Evolutionary conservation across 1,140 invertebrate genomes (phyloP).

Genomic region (Dinoponera quadriceps): DNA sequence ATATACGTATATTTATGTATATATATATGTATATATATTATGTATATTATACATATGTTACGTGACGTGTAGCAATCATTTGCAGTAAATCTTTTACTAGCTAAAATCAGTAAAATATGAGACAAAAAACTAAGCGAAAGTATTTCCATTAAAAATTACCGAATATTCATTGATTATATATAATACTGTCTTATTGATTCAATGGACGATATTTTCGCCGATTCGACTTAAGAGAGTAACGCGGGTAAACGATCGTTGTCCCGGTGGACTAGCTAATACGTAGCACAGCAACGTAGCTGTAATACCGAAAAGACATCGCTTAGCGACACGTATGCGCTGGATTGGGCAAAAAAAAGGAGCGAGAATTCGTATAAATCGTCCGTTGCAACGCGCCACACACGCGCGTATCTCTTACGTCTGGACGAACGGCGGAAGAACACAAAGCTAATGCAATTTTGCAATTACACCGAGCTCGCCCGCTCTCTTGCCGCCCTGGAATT

Average conservation of each 20-base stretch:
- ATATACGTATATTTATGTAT: too few species aligned
- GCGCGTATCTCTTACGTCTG: slow-evolving; percentile 79
- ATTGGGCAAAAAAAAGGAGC: slow-evolving; percentile 45
- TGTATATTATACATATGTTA: too few species aligned
- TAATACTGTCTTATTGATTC: too few species aligned
- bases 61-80: too few species aligned
- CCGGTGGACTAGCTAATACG: background rate
- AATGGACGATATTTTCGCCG: too few species aligned
- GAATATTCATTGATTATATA: too few species aligned
- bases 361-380: slow-evolving; percentile 77
- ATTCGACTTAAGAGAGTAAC: too few species aligned
- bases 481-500: slow-evolving; percentile 41
- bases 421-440: slow-evolving; percentile 78
- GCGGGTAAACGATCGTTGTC: background rate
- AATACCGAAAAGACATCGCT: slow-evolving; percentile 35
- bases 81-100: too few species aligned
- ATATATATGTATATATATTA: too few species aligned
- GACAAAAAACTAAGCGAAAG: too few species aligned
- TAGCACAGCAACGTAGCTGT: background rate
- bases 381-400: slow-evolving; percentile 65
- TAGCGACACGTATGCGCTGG: slow-evolving; percentile 7
- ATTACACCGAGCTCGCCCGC: slow-evolving; percentile 73
- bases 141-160: too few species aligned
- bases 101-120: too few species aligned
- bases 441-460: slow-evolving; percentile 82